Conservation (phyloP, 2,797 vertebrate genomes). For the Scolopax rusticola region DNA sequence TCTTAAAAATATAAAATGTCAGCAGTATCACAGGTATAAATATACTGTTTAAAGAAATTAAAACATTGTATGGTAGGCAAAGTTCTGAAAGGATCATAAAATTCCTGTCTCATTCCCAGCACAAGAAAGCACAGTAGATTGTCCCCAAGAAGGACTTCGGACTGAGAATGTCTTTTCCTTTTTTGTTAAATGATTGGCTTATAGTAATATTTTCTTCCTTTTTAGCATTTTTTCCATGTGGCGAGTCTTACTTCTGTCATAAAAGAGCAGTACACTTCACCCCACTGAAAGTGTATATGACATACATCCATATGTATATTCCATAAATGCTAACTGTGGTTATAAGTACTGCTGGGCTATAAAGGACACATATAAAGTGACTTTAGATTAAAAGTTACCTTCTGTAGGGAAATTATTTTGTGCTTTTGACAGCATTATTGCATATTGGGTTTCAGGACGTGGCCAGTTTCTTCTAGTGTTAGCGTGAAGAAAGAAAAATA, state of each 20-base stretch:
- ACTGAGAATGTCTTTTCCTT: background rate
- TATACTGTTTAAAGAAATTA: background rate
- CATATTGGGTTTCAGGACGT: background rate
- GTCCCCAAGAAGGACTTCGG: background rate
- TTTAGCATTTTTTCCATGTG: background rate
- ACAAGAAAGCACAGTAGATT: background rate
- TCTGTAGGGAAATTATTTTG: background rate
- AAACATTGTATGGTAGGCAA: background rate
- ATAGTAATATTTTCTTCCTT: background rate
- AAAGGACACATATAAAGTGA: background rate
- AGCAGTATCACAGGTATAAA: background rate
- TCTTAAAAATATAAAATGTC: background rate
- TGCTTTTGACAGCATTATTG: background rate
- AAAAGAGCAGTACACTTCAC: background rate
- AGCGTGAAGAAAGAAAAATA: background rate
- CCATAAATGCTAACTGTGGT: background rate
- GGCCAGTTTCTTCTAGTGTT: background rate
- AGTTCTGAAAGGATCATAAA: background rate
- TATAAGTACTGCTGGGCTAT: background rate
- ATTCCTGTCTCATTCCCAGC: background rate
- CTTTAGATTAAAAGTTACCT: background rate
- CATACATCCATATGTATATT: fast-evolving
- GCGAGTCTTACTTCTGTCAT: background rate
- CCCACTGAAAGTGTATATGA: background rate
- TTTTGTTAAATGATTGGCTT: background rate